Percentiles rank a stretch among this genome's conserved stretches.
Conservation (phyloP, 2,797 vertebrate genomes). For the Poecile montanus region DNA sequence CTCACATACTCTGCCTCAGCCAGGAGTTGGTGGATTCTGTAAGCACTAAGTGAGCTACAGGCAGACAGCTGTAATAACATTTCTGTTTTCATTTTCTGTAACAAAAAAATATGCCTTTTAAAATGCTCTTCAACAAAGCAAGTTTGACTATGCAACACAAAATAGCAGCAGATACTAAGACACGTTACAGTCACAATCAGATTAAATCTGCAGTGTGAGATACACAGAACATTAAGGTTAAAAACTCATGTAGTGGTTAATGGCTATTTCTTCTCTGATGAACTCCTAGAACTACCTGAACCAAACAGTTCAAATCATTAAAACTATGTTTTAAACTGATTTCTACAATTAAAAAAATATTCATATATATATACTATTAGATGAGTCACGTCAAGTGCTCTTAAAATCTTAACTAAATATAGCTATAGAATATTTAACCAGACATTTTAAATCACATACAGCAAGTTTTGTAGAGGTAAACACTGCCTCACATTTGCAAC, state of each 20-base stretch:
- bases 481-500: slow-evolving; percentile 53
- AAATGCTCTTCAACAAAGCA: slow-evolving; percentile 13
- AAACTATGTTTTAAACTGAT: slow-evolving; percentile 40
- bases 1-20: slow-evolving; percentile 29
- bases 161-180: slow-evolving; percentile 47
- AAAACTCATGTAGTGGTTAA: slow-evolving; percentile 41
- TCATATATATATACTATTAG: slow-evolving; percentile 44
- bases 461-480: slow-evolving; percentile 64
- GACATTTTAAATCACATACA: slow-evolving; percentile 42
- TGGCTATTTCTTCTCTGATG: slow-evolving; percentile 9
- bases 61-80: slow-evolving; percentile 20
- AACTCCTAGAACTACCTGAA: background rate
- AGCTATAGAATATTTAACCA: slow-evolving; percentile 48
- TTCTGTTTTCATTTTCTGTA: slow-evolving; percentile 41
- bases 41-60: slow-evolving; percentile 14
- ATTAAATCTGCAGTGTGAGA: slow-evolving; percentile 20
- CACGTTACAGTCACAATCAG: background rate
- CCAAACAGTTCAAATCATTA: background rate
- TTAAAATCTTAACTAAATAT: slow-evolving; percentile 58
- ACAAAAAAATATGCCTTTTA: slow-evolving; percentile 21
- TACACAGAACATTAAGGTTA: slow-evolving; percentile 10
- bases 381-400: slow-evolving; percentile 42
- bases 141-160: slow-evolving; percentile 4
- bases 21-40: background rate
- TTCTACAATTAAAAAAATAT: slow-evolving; percentile 47